phyloP scores from a whole-genome alignment of 2,888 invertebrate genomes.

The Tenthredo distinguenda region DNA sequence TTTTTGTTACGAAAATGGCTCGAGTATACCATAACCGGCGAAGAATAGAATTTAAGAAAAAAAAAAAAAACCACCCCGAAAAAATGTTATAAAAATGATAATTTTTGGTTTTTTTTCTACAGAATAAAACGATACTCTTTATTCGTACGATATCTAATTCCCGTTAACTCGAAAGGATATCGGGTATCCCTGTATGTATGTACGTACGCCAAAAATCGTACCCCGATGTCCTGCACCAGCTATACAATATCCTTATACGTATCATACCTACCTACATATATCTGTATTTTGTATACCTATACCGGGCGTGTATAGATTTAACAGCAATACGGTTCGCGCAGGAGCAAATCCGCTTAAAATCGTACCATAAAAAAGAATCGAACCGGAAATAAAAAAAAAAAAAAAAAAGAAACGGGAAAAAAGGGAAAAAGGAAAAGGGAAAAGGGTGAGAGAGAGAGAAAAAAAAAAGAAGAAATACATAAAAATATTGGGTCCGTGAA shows the following conservation, averaged over 20 bases:
- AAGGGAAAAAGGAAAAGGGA: neutral
- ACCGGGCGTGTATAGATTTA: neutral
- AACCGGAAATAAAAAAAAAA: neutral
- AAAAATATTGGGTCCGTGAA: constrained; percentile 19
- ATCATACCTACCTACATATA: neutral
- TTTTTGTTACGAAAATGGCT: neutral
- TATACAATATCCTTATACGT: neutral
- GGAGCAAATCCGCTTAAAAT: neutral
- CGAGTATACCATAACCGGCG: neutral
- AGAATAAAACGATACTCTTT: neutral
- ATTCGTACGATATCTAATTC: neutral
- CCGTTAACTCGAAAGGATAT: neutral
- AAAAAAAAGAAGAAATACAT: neutral
- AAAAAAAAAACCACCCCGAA: neutral
- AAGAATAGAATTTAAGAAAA: neutral
- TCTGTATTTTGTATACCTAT: neutral
- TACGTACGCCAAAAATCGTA: neutral
- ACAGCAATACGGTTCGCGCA: neutral
- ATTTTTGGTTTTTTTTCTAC: neutral
- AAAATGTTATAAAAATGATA: constrained; percentile 13
- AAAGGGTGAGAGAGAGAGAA: neutral
- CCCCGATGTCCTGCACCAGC: neutral
- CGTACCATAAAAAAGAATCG: constrained; percentile 1
- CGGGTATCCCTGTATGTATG: neutral
- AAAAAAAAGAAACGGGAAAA: neutral